Evolutionary conservation across 2,113 vertebrate genomes (phyloP), one percentile per base, ranked within the genome.

Genomic region (Chloebia gouldiae): DNA sequence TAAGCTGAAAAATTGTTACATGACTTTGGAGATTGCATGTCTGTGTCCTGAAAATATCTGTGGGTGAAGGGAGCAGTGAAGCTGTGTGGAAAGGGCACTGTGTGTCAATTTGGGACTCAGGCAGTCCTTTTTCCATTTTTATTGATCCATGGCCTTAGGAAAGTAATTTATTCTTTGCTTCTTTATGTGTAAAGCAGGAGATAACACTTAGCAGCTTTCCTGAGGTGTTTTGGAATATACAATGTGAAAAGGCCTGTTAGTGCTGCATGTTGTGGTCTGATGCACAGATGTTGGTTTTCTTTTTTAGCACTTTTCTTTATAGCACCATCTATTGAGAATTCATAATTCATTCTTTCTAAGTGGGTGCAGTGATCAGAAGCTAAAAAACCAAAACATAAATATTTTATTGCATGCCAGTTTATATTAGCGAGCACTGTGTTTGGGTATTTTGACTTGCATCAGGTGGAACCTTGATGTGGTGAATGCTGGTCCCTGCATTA

Each of bases 331-430:
- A 53, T 69, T 63, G 57, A 97, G 83, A 83, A 84, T 77, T 73
- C 69, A 81, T 93, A 92, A 83, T 85, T 93, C 92, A 85, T 94
- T 95, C 95, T 94, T 87, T 53, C 73, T 92, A 95, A 94, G 93
- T 91, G 92, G 93, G 69, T 66, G 83, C 88, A 94, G 85, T 81
- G 95, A 92, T 96, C 95, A 92, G 93, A 82, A 79, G 90, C 83
- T 96, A 97, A 95, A 97, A 95, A 94, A 86, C 20, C 84, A 94
- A 95, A 95, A 68, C 86, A 84, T 91, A 75, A 63, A 45, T 94
- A 50, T 78, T 88, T 85, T 63, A 61, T 85, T 81, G 42, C 24
- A 11, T 56, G 28, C 40, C 50, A n/a, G n/a, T 72, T 91, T 47
- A 18, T 73, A 28, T 92, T 60, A 42, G 47, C 27, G 59, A 86